Evolutionary conservation across 23 tunicate species (phyloP).

Genomic region (Phallusia fumigata): DNA sequence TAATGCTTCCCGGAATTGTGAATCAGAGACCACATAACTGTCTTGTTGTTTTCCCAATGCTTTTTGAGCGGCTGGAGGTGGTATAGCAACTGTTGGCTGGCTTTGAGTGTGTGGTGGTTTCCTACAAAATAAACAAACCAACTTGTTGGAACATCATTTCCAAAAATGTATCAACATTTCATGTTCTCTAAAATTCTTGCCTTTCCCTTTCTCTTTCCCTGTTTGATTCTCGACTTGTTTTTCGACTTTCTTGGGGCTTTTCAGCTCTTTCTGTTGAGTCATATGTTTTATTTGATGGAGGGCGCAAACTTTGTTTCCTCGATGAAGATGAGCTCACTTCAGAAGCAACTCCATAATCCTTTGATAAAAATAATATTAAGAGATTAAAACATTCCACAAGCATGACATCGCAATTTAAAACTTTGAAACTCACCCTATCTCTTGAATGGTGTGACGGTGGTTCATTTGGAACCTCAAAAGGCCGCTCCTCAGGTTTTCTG

Average conservation of each 20-base stretch:
- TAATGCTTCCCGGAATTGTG: slow-evolving; percentile 85
- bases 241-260: background rate
- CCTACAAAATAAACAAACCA: background rate
- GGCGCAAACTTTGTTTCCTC: background rate
- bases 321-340: background rate
- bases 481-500: background rate
- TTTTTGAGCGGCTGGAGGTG: slow-evolving; percentile 89
- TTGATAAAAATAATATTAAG: no score
- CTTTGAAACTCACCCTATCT: background rate
- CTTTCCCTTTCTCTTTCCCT: background rate
- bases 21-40: slow-evolving; percentile 52
- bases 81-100: slow-evolving; percentile 36
- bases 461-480: background rate
- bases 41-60: slow-evolving; percentile 54
- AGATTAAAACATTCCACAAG: no score
- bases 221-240: background rate
- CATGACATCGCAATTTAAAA: no score
- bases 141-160: background rate
- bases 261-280: background rate
- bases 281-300: background rate
- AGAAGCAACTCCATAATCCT: background rate
- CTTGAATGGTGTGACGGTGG: background rate
- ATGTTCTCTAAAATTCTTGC: background rate
- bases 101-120: slow-evolving; percentile 1
- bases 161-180: background rate